Evolutionary conservation across 1,140 invertebrate genomes (phyloP).

Genomic region (Drosophila punjabiensis): DNA sequence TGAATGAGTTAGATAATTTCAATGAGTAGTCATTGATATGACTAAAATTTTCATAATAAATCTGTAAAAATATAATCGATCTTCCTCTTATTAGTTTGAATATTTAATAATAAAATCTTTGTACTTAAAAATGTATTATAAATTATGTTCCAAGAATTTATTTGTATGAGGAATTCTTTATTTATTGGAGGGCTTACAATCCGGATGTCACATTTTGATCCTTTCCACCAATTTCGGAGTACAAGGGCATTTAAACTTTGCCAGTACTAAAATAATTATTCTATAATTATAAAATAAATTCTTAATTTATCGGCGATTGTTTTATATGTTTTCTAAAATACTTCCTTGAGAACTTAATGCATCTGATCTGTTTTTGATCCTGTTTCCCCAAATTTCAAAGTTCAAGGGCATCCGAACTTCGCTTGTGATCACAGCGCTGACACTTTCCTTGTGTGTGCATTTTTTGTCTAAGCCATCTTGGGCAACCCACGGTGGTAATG

Average conservation of each 20-base stretch:
- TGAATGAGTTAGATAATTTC: too few relatives aligned
- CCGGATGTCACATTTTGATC: not conserved
- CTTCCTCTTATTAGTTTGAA: not conserved
- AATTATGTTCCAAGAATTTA: not conserved
- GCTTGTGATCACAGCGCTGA: not conserved
- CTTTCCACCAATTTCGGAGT: not conserved
- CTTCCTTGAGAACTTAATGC: not conserved
- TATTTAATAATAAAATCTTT: not conserved
- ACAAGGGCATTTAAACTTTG: conserved; percentile 25
- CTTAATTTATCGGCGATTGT: too few relatives aligned
- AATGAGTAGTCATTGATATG: too few relatives aligned
- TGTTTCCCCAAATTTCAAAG: not conserved
- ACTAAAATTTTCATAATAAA: not conserved
- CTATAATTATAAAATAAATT: too few relatives aligned
- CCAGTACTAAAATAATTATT: not conserved
- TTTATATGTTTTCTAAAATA: too few relatives aligned
- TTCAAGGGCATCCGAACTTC: conserved; percentile 30
- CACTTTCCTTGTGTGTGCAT: conserved; percentile 4
- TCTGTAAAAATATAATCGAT: not conserved
- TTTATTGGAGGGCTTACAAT: not conserved
- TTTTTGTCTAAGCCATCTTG: conserved; percentile 39
- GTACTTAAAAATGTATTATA: not conserved
- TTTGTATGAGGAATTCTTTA: not conserved
- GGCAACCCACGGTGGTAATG: conserved; percentile 49
- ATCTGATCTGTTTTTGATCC: not conserved